Conservation (phyloP, 2,888 invertebrate species). For the Cantharis rufa region DNA sequence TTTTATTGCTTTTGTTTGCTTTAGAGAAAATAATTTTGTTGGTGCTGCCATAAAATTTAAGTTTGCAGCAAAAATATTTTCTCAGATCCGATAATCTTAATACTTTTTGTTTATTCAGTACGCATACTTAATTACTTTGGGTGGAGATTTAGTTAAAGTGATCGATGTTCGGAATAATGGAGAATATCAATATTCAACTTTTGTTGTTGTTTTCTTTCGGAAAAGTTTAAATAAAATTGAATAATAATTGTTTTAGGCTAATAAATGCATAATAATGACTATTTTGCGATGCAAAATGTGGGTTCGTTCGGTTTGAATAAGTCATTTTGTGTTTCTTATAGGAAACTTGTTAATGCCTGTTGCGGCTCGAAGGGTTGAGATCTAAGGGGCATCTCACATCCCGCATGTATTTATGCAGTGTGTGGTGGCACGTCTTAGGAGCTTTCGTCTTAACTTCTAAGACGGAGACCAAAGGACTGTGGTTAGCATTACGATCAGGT, state of each 20-base stretch:
- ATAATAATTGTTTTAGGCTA: neutral
- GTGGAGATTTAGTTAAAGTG: slow-evolving; percentile 37
- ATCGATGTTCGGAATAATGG: slow-evolving; percentile 41
- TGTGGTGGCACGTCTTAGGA: slow-evolving; percentile 39
- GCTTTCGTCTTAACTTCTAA: slow-evolving; percentile 43
- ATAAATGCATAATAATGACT: neutral
- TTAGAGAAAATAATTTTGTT: neutral
- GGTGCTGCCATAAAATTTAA: neutral
- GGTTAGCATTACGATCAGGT: slow-evolving; percentile 53
- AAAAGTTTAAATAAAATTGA: neutral
- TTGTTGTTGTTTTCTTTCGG: slow-evolving; percentile 23
- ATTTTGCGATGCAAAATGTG: slow-evolving; percentile 21
- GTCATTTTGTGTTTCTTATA: slow-evolving; percentile 43
- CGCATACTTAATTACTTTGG: slow-evolving; percentile 42
- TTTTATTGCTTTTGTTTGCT: neutral
- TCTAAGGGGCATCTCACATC: slow-evolving; percentile 37
- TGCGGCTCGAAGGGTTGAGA: slow-evolving; percentile 33
- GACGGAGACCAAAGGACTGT: slow-evolving; percentile 46
- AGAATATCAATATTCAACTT: slow-evolving; percentile 17
- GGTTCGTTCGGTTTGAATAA: slow-evolving; percentile 40
- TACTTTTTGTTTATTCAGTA: slow-evolving; percentile 40
- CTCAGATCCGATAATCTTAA: slow-evolving; percentile 4
- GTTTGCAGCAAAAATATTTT: neutral
- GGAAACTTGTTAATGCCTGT: slow-evolving; percentile 44
- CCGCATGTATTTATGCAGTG: slow-evolving; percentile 44